Evolutionary conservation across 2,888 invertebrate species (phyloP), one percentile per base, ranked within the genome.

Genomic region (Philhelius pedissequus): DNA sequence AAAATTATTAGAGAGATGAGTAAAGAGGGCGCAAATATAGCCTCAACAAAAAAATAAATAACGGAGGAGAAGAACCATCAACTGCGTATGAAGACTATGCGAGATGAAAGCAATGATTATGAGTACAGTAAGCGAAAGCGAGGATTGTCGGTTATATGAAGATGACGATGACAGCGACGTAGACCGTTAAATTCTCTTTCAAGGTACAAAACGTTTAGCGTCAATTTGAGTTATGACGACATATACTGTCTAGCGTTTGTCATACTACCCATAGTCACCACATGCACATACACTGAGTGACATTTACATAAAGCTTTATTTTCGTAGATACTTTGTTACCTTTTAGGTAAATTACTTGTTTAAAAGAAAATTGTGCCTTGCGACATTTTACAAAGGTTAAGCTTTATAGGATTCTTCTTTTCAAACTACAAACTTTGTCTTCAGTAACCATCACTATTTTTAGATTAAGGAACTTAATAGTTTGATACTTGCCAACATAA

Each of bases 141-240:
- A 64, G 30, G 45, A 30, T 20, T n/a, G 15, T 5, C 9, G 9
- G 11, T 13, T 32, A 13, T 4, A 1, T 62, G 77, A 70, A 9
- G 76, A 52, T 20, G 82, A 32, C 20, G 54, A 48, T 7, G 77
- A 32, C 38, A 66, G 38, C 35, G 60, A 71, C 54, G 75, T 18
- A 60, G 75, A 84, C 70, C 80, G 84, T 80, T 84, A 84, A 84
- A 76, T 71, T 76, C 80, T 71, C 80, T 84, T 80, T 76, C 80
- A 80, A 80, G 84, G 84, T 84, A 84, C 68, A 84, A 71, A 80
- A 76, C 80, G 35, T 84, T 84, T 84, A 80, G 80, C 80, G 84
- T 84, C 84, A 84, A 62, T 80, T 84, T 84, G 84, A 84, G 80
- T 84, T 84, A 84, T 70, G 84, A 60, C 35, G 58, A 75, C 79